Evolutionary conservation across 2,888 invertebrate genomes (phyloP).

Genomic region (Copidosoma aretas): DNA sequence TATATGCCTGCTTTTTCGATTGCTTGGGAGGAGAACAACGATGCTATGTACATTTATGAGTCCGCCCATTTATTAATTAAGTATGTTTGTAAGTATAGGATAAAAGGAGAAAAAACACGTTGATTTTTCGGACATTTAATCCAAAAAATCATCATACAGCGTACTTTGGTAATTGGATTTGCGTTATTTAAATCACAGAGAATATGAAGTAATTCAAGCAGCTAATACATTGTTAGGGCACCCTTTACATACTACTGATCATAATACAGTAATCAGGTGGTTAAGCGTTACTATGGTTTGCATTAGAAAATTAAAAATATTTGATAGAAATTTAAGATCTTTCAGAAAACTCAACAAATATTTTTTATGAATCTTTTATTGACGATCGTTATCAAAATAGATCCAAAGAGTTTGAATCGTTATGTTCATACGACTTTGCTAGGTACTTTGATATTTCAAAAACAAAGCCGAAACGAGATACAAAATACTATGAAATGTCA

Average conservation of each 20-base stretch:
- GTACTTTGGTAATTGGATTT: conserved; percentile 50
- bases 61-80: conserved; percentile 47
- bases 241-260: conserved; percentile 51
- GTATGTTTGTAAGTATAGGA: conserved; percentile 51
- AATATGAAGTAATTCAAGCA: conserved; percentile 54
- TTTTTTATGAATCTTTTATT: not conserved
- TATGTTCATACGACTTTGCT: conserved; percentile 8
- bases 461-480: not conserved
- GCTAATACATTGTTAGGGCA: conserved; percentile 50
- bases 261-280: conserved; percentile 53
- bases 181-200: conserved; percentile 47
- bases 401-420: not conserved
- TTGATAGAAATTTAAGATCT: conserved; percentile 35
- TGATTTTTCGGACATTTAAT: conserved; percentile 47
- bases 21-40: conserved; percentile 51
- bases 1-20: conserved; percentile 45
- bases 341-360: conserved; percentile 15
- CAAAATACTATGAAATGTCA: conserved; percentile 2
- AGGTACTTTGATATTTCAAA: conserved; percentile 3
- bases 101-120: conserved; percentile 50
- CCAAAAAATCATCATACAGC: conserved; percentile 48
- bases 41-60: conserved; percentile 47
- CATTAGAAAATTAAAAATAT: conserved; percentile 37
- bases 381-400: conserved; percentile 4
- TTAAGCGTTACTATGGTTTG: conserved; percentile 44